Conservation (phyloP, 92 coral and sea anemone species). For the Zoanthus gigantus region DNA sequence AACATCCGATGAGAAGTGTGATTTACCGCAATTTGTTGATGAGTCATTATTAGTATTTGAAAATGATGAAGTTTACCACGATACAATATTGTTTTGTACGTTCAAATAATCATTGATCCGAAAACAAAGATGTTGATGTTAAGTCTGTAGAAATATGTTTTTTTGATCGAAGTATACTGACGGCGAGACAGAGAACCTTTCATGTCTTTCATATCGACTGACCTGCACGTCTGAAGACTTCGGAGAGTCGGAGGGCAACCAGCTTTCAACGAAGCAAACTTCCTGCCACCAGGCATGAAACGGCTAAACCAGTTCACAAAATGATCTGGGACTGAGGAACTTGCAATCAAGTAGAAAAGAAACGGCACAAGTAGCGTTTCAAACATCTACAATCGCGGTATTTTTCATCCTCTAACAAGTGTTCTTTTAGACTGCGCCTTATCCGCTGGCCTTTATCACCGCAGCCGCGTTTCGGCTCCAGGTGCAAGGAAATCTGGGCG, state of each 20-base stretch:
- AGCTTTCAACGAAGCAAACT: slow-evolving; percentile 86
- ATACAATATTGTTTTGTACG: not conserved
- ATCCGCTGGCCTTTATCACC: slow-evolving; percentile 54
- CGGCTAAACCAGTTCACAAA: slow-evolving; percentile 71
- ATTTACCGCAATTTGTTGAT: not conserved
- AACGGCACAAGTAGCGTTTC: slow-evolving; percentile 69
- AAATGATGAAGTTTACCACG: not conserved
- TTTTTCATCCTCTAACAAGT: slow-evolving; percentile 34
- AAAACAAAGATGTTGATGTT: not conserved
- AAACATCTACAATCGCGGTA: slow-evolving; percentile 76
- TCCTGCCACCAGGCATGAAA: slow-evolving; percentile 99
- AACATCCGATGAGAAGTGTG: not conserved
- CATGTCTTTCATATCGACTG: slow-evolving; percentile 51
- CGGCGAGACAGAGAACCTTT: slow-evolving; percentile 32
- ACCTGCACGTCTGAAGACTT: slow-evolving; percentile 74
- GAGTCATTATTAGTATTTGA: not conserved
- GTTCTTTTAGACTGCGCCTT: slow-evolving; percentile 51
- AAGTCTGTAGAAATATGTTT: not conserved
- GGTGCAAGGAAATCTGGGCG: not conserved
- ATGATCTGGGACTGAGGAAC: slow-evolving; percentile 72
- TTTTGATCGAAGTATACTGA: slow-evolving; percentile 26
- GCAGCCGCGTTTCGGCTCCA: slow-evolving; percentile 29
- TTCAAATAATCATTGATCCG: slow-evolving; percentile 12
- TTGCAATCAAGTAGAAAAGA: slow-evolving; percentile 70
- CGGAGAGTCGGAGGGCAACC: slow-evolving; percentile 71